A percentile compares a stretch with the other conserved stretches of the same genome.
phyloP scores from a whole-genome alignment of 2,888 invertebrate species.

The Invenusta paracnida region DNA sequence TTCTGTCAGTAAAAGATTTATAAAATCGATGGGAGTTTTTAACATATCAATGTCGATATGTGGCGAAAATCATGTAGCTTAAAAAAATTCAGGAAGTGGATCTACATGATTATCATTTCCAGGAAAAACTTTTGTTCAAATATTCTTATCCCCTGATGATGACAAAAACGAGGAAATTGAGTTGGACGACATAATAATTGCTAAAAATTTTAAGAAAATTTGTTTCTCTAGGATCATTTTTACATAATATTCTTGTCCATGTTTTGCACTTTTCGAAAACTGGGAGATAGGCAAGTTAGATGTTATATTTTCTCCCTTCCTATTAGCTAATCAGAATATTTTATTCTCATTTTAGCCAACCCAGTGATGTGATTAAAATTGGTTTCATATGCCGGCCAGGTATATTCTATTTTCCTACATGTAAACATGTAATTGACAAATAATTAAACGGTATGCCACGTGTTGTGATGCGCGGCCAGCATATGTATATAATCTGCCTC shows the following conservation, averaged over 20 bases:
- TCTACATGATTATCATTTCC: not conserved
- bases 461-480: too few species aligned
- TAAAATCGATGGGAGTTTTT: not conserved
- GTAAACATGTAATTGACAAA: too few species aligned
- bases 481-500: too few species aligned
- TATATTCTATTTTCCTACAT: too few species aligned
- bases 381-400: too few species aligned
- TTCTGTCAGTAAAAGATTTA: not conserved
- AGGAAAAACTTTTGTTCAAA: not conserved
- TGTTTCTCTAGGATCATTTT: not conserved
- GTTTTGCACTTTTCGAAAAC: not conserved
- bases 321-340: not conserved
- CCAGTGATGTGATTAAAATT: too few species aligned
- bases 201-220: not conserved
- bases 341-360: not conserved
- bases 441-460: too few species aligned
- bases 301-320: too few species aligned
- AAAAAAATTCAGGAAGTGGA: not conserved
- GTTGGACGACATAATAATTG: not conserved
- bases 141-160: too few species aligned
- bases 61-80: not conserved
- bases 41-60: not conserved
- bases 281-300: not conserved
- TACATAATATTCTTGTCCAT: not conserved
- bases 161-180: not conserved